Conservation (phyloP, 2,113 vertebrate species). For the Otocyon megalotis region DNA sequence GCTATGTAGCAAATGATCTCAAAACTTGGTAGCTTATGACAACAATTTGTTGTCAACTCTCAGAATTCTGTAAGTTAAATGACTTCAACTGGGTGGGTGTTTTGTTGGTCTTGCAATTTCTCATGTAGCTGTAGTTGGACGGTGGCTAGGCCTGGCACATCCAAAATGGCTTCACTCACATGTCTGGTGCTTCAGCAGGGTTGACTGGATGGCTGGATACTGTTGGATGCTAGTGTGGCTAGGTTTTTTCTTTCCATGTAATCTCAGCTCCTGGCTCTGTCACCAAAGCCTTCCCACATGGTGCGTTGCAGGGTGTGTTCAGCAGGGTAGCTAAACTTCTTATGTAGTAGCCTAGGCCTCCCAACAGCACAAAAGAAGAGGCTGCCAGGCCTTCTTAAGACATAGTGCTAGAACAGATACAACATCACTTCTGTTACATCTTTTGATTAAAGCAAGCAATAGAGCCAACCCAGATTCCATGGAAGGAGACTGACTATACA, state of each 20-base stretch:
- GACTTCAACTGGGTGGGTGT: neutral
- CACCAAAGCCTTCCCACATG: neutral
- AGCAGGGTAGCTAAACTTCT: neutral
- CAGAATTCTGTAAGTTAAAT: neutral
- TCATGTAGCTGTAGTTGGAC: neutral
- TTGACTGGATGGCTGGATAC: neutral
- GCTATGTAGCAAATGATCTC: neutral
- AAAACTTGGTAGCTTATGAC: neutral
- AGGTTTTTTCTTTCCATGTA: neutral
- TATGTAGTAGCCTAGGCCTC: neutral
- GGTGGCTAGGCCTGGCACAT: neutral
- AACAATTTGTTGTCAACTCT: neutral
- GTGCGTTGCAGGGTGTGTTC: neutral
- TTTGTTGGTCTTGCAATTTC: neutral
- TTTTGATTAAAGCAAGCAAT: slow-evolving; percentile 13
- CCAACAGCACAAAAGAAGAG: neutral
- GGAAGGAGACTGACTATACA: neutral
- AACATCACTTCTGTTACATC: neutral
- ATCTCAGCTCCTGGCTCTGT: neutral
- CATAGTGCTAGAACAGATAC: neutral
- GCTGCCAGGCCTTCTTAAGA: neutral
- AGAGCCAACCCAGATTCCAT: neutral
- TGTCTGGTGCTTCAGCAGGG: neutral
- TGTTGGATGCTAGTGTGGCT: neutral
- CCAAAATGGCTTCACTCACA: neutral